Conservation (phyloP, 1,140 invertebrate genomes). For the Melipona quadrifasciata region DNA sequence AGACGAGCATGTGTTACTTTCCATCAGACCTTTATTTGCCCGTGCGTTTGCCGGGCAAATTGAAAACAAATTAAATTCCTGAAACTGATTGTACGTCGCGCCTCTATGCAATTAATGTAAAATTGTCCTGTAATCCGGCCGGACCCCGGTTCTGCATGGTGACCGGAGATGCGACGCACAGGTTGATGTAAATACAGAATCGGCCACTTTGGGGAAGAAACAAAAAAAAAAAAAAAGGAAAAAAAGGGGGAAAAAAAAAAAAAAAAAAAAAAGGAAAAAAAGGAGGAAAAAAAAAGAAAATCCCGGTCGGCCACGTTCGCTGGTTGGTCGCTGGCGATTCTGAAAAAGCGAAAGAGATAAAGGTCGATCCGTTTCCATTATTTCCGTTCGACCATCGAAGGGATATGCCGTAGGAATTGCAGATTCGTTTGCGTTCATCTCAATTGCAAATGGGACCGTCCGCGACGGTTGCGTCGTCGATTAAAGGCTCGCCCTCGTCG, state of each 20-base stretch:
- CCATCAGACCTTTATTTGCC: slow-evolving; percentile 46
- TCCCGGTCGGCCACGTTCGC: neutral
- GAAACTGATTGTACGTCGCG: slow-evolving; percentile 38
- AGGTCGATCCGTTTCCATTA: slow-evolving; percentile 32
- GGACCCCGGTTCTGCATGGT: no score
- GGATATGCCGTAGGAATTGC: slow-evolving; percentile 26
- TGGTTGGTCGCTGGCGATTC: no score
- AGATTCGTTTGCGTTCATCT: slow-evolving; percentile 18
- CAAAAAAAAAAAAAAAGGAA: no score
- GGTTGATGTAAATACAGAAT: slow-evolving; percentile 35
- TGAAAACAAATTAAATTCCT: slow-evolving; percentile 69
- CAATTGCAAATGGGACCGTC: slow-evolving; percentile 41
- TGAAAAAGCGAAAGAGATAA: neutral
- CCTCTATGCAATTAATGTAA: slow-evolving; percentile 64
- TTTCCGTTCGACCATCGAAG: slow-evolving; percentile 28
- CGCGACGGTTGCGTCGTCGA: neutral
- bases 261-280: no score
- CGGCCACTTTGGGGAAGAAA: neutral
- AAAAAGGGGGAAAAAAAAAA: neutral
- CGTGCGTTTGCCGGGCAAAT: slow-evolving; percentile 44
- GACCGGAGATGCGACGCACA: no score
- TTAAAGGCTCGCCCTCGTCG: neutral
- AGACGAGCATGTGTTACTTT: slow-evolving; percentile 26
- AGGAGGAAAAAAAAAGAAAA: neutral
- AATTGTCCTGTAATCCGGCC: slow-evolving; percentile 53